phyloP scores from a whole-genome alignment of 2,888 invertebrate genomes.

The Stenoptilia bipunctidactyla region DNA sequence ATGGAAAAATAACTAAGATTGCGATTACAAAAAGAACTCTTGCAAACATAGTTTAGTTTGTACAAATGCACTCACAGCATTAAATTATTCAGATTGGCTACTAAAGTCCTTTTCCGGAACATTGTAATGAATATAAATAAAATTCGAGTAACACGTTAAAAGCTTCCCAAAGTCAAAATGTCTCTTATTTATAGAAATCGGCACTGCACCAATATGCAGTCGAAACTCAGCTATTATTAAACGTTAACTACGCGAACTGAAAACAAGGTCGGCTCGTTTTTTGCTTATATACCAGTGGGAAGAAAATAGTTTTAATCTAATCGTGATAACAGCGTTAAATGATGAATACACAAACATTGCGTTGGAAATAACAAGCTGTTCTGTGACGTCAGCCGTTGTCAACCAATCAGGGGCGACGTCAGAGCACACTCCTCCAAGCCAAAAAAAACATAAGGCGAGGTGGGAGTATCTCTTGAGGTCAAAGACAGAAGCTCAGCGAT shows the following conservation, averaged over 20 bases:
- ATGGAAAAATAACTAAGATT: too few relatives aligned
- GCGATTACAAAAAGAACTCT: too few relatives aligned
- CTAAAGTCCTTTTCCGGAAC: constrained; percentile 48
- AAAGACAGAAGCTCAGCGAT: constrained; percentile 35
- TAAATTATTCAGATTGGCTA: constrained; percentile 41
- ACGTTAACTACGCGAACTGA: constrained; percentile 22
- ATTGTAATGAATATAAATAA: constrained; percentile 20
- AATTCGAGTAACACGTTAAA: constrained; percentile 9
- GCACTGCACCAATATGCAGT: neutral
- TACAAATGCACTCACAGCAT: constrained; percentile 34
- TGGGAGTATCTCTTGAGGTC: constrained; percentile 31
- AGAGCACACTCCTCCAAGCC: constrained; percentile 46
- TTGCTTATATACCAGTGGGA: constrained; percentile 35
- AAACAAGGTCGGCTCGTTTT: constrained; percentile 20
- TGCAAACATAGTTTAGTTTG: too few relatives aligned
- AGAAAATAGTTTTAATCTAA: constrained; percentile 30
- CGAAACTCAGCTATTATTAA: constrained; percentile 12
- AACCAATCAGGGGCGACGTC: constrained; percentile 36
- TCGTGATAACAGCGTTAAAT: constrained; percentile 35
- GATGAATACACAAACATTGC: constrained; percentile 26
- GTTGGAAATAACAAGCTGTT: constrained; percentile 40
- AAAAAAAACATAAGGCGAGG: constrained; percentile 32
- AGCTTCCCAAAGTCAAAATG: constrained; percentile 10
- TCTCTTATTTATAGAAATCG: constrained; percentile 13
- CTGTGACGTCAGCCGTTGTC: constrained; percentile 37